Evolutionary conservation across 2,797 vertebrate genomes (phyloP).

Genomic region (Australoheros facetus): DNA sequence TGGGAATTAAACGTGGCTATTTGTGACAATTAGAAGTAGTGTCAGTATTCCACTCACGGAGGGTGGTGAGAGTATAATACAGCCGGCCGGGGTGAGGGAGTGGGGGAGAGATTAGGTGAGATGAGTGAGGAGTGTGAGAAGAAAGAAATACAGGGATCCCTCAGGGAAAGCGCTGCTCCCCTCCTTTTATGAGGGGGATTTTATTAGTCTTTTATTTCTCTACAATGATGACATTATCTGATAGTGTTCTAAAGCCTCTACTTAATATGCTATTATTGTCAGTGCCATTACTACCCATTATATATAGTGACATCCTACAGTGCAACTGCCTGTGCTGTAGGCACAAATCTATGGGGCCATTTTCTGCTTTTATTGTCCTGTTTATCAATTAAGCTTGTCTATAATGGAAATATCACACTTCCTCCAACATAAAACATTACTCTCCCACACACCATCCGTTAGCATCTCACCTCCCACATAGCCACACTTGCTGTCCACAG

Average conservation of each 20-base stretch:
- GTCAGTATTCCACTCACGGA: conserved; percentile 51
- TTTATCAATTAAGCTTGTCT: conserved; percentile 80
- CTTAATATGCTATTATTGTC: conserved; percentile 63
- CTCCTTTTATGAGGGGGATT: conserved; percentile 46
- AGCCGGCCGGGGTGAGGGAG: conserved; percentile 16
- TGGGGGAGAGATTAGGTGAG: conserved; percentile 22
- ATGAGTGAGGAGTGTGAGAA: conserved; percentile 52
- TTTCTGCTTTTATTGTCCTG: conserved; percentile 73
- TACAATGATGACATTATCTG: conserved; percentile 61
- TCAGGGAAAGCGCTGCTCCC: conserved; percentile 56
- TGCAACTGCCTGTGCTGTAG: conserved; percentile 46
- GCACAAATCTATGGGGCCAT: conserved; percentile 63
- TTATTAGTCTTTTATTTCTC: conserved; percentile 67
- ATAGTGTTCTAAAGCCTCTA: conserved; percentile 54
- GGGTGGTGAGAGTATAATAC: conserved; percentile 34
- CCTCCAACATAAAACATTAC: conserved; percentile 78
- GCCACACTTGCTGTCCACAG: conserved; percentile 76
- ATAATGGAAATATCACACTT: conserved; percentile 78
- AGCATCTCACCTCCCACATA: conserved; percentile 80
- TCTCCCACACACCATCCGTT: conserved; percentile 81
- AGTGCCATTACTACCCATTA: conserved; percentile 38
- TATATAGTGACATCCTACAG: conserved; percentile 48
- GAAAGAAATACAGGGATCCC: conserved; percentile 65
- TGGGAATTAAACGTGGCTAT: conserved; percentile 43
- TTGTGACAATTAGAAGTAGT: conserved; percentile 49